Base-by-base conservation (phyloP, 2,797 vertebrate genomes). In the Lutjanus argentimaculatus region DNA sequence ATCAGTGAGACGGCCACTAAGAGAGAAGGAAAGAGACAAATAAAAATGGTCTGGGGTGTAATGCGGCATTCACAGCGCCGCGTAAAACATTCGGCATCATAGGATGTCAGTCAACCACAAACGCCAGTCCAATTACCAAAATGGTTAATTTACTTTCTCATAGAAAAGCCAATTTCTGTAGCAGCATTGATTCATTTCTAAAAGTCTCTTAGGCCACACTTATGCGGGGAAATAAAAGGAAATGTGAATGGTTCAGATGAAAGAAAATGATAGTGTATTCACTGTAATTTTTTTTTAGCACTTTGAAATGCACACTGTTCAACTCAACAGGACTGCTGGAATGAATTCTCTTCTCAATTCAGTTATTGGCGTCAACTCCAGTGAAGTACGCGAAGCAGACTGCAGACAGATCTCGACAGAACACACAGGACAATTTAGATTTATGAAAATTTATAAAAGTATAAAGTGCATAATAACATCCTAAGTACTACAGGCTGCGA, bases 1-100 rank as follows among this genome's bases (percentile, higher is more conserved):
- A 68, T 70, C 65, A 77, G 40, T 21, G 56, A 79, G 51, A 75
- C 17, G 36, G 67, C 1, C 19, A 6, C 42, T n/a, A 2, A 22
- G 19, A 75, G 69, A 55, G 48, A 15, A 56, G 6, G 40, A 42
- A 16, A 25, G 17, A 17, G 19, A 69, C 1, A 19, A 22, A 30
- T 21, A 6, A 66, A 51, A 67, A 36, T 2, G 7, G 8, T 46
- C 59, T 0, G 42, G 19, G 17, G 7, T 45, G 53, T 6, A 55
- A 62, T 19, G 6, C 58, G 56, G 53, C 4, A 30, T 45, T 55
- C 21, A 53, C 53, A 65, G 1, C 15, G 30, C 2, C 2, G 13
- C 65, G 42, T 22, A 11, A 57, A 49, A 72, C 6, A 25, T 43
- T 59, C 36, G 21, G 12, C 12, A 66, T 16, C 30, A 65, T 1